phyloP scores from a whole-genome alignment of 2,888 invertebrate species.

The Pheosia tremula region DNA sequence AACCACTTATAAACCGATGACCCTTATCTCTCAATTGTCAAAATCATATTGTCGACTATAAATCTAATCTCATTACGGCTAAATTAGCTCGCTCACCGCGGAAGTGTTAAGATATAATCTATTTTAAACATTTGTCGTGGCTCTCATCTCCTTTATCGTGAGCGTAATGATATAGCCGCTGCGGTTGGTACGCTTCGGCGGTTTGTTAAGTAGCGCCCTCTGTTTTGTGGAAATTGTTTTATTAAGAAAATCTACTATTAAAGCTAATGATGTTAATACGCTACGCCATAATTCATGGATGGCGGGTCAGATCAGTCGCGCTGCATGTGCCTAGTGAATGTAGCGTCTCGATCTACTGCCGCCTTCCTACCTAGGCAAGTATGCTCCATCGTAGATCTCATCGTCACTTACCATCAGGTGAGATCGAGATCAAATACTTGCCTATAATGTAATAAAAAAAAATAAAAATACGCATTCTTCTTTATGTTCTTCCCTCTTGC shows the following conservation, averaged over 20 bases:
- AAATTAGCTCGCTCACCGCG: slow-evolving; percentile 62
- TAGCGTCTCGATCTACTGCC: too few relatives aligned
- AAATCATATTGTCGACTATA: slow-evolving; percentile 30
- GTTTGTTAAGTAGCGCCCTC: slow-evolving; percentile 30
- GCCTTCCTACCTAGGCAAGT: too few relatives aligned
- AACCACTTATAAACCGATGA: not conserved
- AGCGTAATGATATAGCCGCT: slow-evolving; percentile 52
- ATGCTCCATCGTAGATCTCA: too few relatives aligned
- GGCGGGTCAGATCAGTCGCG: too few relatives aligned
- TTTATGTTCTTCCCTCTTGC: too few relatives aligned
- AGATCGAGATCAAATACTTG: too few relatives aligned
- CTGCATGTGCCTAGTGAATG: too few relatives aligned
- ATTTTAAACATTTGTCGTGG: slow-evolving; percentile 80
- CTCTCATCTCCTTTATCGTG: slow-evolving; percentile 46
- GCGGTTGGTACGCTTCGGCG: slow-evolving; percentile 56
- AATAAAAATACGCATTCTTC: too few relatives aligned
- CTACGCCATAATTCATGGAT: too few relatives aligned
- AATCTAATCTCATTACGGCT: slow-evolving; percentile 69
- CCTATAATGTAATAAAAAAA: too few relatives aligned
- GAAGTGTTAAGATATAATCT: slow-evolving; percentile 82
- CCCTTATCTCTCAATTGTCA: slow-evolving; percentile 31
- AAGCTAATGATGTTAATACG: too few relatives aligned
- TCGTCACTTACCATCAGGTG: too few relatives aligned
- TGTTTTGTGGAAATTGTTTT: slow-evolving; percentile 5
- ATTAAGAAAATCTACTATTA: slow-evolving; percentile 1